Conservation (phyloP, 1,140 invertebrate genomes). For the Gryllus bimaculatus region DNA sequence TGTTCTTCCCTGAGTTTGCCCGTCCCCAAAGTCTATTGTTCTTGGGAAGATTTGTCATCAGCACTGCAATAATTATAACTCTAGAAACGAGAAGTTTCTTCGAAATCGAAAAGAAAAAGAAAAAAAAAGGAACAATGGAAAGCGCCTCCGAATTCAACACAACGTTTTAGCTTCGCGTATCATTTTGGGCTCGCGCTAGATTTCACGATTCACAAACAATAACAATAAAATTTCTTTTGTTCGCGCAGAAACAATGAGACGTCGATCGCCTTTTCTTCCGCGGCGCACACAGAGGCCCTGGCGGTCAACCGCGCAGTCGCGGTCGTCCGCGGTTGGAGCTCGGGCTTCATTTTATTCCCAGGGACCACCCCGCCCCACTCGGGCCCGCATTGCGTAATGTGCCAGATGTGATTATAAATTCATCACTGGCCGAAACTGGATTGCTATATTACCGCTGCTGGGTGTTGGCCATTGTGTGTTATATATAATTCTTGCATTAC, state of each 20-base stretch:
- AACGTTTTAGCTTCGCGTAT: no score
- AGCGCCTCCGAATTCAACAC: no score
- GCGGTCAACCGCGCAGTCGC: not conserved
- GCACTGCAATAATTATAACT: no score
- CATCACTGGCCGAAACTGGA: not conserved
- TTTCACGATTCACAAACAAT: not conserved
- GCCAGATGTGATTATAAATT: conserved; percentile 5
- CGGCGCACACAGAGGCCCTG: not conserved
- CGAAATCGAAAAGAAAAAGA: no score
- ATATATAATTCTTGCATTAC: conserved; percentile 2
- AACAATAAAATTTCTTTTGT: not conserved
- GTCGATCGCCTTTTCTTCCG: not conserved
- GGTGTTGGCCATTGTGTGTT: not conserved
- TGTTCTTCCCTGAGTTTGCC: no score
- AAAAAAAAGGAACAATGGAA: no score
- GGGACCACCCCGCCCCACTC: not conserved
- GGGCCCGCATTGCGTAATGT: not conserved
- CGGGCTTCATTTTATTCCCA: not conserved
- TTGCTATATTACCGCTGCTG: not conserved
- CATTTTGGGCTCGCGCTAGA: not conserved
- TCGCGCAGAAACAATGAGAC: not conserved
- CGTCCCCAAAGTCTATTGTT: no score
- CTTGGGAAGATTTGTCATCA: no score
- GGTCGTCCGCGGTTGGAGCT: no score
- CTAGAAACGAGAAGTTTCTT: no score